Evolutionary conservation across 2,797 vertebrate genomes (phyloP).

Genomic region (Crenuchus spilurus): DNA sequence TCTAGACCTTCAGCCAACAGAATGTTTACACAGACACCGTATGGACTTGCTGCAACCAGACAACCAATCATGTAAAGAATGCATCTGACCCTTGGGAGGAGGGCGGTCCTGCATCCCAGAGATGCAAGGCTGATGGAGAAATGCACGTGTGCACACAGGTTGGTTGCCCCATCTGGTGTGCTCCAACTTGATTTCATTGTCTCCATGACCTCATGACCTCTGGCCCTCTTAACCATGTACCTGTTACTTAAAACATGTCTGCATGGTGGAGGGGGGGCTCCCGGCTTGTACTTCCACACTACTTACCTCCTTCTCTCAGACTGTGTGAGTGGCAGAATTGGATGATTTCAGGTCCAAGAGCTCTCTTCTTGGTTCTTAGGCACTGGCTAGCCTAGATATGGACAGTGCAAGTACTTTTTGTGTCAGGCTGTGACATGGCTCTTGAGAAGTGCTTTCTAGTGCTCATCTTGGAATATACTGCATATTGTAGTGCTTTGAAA

Average conservation of each 20-base stretch:
- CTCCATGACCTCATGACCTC: slow-evolving; percentile 38
- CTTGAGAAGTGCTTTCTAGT: neutral
- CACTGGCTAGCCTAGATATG: neutral
- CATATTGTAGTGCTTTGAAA: neutral
- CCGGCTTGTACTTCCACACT: neutral
- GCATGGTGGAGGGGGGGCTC: neutral
- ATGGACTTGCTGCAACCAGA: neutral
- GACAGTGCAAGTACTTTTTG: neutral
- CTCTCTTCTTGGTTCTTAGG: neutral
- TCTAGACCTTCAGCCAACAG: slow-evolving; percentile 11
- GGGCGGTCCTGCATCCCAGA: neutral
- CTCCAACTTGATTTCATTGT: slow-evolving; percentile 27
- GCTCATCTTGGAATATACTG: neutral
- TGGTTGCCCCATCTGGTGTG: neutral
- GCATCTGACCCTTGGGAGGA: slow-evolving; percentile 8
- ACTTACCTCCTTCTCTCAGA: neutral
- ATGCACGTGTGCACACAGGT: slow-evolving; percentile 29
- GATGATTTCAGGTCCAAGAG: neutral
- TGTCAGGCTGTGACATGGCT: slow-evolving; percentile 38
- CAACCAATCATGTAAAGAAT: neutral
- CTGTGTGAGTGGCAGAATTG: slow-evolving; percentile 3
- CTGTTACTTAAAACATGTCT: slow-evolving; percentile 49
- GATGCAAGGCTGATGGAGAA: neutral
- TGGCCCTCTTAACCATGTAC: slow-evolving; percentile 31
- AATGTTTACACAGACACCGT: slow-evolving; percentile 29